A percentile compares a stretch with the other conserved stretches of the same genome.
These are phyloP conservation scores for Macrosiphum euphorbiae DNA, from an alignment of 2,888 invertebrate genomes.

Conservation along the genomic window DNA sequence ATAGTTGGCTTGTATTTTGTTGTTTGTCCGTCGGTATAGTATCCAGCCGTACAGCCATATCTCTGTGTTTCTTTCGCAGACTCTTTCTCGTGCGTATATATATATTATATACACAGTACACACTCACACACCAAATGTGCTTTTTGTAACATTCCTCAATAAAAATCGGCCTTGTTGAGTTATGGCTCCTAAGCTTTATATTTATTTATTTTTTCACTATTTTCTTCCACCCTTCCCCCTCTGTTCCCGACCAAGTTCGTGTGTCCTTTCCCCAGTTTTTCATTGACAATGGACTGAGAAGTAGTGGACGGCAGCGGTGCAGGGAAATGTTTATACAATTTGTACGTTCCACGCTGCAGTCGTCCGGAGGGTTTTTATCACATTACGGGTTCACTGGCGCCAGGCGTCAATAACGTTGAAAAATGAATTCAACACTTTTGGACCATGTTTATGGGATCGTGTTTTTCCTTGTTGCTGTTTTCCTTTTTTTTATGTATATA, in stretches of 20 bases:
- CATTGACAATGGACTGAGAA: conserved; percentile 27
- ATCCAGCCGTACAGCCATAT: no score
- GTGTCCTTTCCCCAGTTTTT: conserved; percentile 21
- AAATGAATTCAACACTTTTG: conserved; percentile 65
- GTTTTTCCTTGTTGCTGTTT: conserved; percentile 61
- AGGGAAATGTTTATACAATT: conserved; percentile 64
- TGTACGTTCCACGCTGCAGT: conserved; percentile 47
- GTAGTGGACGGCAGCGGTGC: not conserved
- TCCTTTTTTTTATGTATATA: conserved; percentile 3
- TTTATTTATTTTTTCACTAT: not conserved
- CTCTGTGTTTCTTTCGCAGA: not conserved
- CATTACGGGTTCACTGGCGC: conserved; percentile 63
- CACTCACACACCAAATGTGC: conserved; percentile 12
- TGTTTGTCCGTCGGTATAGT: conserved; percentile 32
- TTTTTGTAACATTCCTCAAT: conserved; percentile 58
- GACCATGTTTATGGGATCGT: conserved; percentile 62
- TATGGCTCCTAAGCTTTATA: conserved; percentile 59
- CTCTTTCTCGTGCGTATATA: not conserved
- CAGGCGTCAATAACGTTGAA: conserved; percentile 65
- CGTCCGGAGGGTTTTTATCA: conserved; percentile 64
- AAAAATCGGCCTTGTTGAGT: conserved; percentile 58
- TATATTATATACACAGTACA: not conserved
- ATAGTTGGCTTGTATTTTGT: conserved; percentile 34
- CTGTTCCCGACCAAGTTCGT: not conserved
- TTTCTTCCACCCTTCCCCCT: not conserved